These are phyloP conservation scores for Dicentrarchus labrax DNA, from an alignment of 2,113 vertebrate genomes.

Conservation along the genomic window DNA sequence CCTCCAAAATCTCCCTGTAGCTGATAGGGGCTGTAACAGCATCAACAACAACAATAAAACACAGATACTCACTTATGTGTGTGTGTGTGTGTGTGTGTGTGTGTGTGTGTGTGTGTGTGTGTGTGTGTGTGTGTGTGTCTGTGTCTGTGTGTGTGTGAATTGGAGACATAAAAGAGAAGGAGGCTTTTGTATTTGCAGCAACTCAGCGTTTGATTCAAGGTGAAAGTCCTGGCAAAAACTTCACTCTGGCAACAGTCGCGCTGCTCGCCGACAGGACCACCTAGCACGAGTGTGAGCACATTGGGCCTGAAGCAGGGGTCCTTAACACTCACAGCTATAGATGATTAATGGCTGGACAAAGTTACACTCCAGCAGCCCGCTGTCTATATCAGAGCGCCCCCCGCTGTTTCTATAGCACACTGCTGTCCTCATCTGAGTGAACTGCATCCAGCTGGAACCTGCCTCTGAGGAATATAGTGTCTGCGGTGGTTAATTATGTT, in stretches of 20 bases:
- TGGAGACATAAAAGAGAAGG: conserved; percentile 43
- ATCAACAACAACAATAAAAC: conserved; percentile 67
- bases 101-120: conserved; percentile 3
- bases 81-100: neutral
- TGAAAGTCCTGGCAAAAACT: conserved; percentile 66
- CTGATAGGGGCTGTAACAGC: conserved; percentile 55
- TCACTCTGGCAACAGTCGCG: conserved; percentile 41
- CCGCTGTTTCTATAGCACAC: conserved; percentile 38
- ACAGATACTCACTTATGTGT: conserved; percentile 44
- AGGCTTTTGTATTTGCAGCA: conserved; percentile 50
- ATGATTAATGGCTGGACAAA: conserved; percentile 78
- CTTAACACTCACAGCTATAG: conserved; percentile 57
- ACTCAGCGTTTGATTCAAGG: conserved; percentile 67
- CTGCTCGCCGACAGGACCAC: conserved; percentile 78
- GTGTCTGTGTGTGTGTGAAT: neutral
- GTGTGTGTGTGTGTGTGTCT: neutral
- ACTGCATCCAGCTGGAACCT: conserved; percentile 41
- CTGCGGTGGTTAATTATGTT: conserved; percentile 21
- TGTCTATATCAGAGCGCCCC: conserved; percentile 66
- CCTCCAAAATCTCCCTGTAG: conserved; percentile 45
- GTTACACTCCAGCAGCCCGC: conserved; percentile 59
- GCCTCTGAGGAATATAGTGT: conserved; percentile 17
- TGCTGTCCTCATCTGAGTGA: conserved; percentile 42
- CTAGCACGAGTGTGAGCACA: conserved; percentile 68
- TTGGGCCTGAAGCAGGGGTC: conserved; percentile 57